Base-by-base conservation (phyloP, 37 sponge, comb jelly and placozoan species). In the Agelas oroides region DNA sequence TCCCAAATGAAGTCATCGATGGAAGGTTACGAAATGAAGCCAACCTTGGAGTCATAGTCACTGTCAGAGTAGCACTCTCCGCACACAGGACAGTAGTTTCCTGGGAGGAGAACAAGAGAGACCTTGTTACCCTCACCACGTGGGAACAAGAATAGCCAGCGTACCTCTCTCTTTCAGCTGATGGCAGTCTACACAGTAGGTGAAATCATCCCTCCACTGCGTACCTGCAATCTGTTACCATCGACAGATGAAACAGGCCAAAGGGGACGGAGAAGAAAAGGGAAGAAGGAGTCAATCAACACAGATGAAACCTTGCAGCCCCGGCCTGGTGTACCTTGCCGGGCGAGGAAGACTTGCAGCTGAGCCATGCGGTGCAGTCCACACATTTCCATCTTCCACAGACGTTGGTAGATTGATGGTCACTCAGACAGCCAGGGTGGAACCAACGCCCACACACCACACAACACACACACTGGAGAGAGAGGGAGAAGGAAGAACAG, bases 71-170 rank as follows among this genome's bases (percentile, higher is more conserved):
- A 96, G 68, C 92, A 90, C 53, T 88, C 86, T 5, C 75, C 83
- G 82, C 97, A 96, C 52, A 96, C 64, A 1, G 97, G 97, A 83
- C 97, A 96, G 79, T 79, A 88, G 88, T 96, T 96, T 5, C 94
- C 96, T 95, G 67, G 35, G 52, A 78, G 21, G 77, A 60, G 17
- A 16, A 60, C n/a, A n/a, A n/a, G n/a, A n/a, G n/a, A n/a, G n/a
- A n/a, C n/a, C n/a, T n/a, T n/a, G n/a, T n/a, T n/a, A n/a, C n/a
- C n/a, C n/a, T n/a, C n/a, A n/a, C n/a, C n/a, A n/a, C n/a, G n/a
- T n/a, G n/a, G n/a, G n/a, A n/a, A n/a, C n/a, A n/a, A n/a, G n/a
- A 35, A 32, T 27, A 35, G 8, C 70, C 23, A 3, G 59, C 23
- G 18, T 69, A 81, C 82, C 90, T 84, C 79, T 77, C 46, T 57